These are phyloP conservation scores for Melanostoma mellinum DNA, from an alignment of 2,888 invertebrate species.

Conservation along the genomic window DNA sequence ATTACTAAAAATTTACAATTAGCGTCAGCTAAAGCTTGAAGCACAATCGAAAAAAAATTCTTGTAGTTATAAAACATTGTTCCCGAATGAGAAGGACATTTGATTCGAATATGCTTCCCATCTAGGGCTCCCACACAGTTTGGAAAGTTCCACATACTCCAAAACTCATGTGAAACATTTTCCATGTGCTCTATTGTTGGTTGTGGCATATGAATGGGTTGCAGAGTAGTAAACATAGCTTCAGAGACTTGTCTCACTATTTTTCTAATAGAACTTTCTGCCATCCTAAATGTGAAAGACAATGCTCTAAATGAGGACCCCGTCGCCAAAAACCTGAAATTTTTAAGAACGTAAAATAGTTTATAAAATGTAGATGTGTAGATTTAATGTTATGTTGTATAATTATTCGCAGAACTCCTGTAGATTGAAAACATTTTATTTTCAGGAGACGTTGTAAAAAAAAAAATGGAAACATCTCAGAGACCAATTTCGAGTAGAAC, in stretches of 20 bases:
- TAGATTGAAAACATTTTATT: slow-evolving; percentile 10
- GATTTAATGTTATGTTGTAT: too few relatives aligned
- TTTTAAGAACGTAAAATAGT: slow-evolving; percentile 2
- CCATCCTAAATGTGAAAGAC: slow-evolving; percentile 19
- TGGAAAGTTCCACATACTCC: slow-evolving; percentile 61
- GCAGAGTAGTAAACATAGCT: slow-evolving; percentile 7
- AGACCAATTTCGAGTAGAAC: slow-evolving; percentile 32
- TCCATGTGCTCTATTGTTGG: slow-evolving; percentile 11
- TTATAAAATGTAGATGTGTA: neutral
- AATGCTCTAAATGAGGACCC: slow-evolving; percentile 7
- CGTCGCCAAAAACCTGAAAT: slow-evolving; percentile 14
- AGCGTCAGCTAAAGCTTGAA: slow-evolving; percentile 21
- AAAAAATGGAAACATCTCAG: slow-evolving; percentile 33
- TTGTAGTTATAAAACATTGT: slow-evolving; percentile 77
- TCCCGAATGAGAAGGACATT: slow-evolving; percentile 74
- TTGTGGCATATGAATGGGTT: slow-evolving; percentile 31
- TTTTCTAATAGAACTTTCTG: slow-evolving; percentile 23
- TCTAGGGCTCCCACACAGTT: slow-evolving; percentile 75
- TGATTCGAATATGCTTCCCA: slow-evolving; percentile 76
- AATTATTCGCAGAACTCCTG: too few relatives aligned
- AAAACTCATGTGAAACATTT: slow-evolving; percentile 5
- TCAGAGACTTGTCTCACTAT: slow-evolving; percentile 25
- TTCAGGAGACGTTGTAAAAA: neutral
- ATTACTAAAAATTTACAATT: neutral
- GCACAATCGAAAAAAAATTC: slow-evolving; percentile 27